Conservation (phyloP, 2,888 invertebrate genomes). For the Electrophaes corylata region DNA sequence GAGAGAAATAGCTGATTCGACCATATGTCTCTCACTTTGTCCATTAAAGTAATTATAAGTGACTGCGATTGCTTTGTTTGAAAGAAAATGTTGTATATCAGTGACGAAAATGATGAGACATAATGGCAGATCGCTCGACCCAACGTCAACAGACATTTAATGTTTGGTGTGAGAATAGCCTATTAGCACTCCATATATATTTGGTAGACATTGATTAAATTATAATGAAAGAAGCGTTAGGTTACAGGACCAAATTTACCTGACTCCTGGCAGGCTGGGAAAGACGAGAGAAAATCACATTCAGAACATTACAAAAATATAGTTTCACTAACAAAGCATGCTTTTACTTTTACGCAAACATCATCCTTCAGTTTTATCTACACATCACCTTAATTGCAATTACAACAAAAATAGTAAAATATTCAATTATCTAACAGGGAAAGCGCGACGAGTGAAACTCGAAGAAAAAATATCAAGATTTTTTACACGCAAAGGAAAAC, state of each 20-base stretch:
- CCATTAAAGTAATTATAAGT: no score
- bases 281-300: constrained; percentile 84
- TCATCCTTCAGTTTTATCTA: constrained; percentile 57
- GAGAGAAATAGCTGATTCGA: no score
- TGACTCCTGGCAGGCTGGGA: constrained; percentile 85
- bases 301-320: constrained; percentile 79
- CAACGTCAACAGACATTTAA: no score
- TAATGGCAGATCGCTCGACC: no score
- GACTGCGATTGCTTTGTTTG: no score
- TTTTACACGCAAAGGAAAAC: constrained; percentile 80
- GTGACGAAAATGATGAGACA: no score
- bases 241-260: constrained; percentile 65
- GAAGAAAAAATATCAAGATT: constrained; percentile 77
- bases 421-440: constrained; percentile 72
- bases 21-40: no score
- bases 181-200: no score
- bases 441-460: constrained; percentile 76
- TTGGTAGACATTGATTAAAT: no score
- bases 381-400: constrained; percentile 68
- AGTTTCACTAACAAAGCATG: constrained; percentile 76
- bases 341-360: constrained; percentile 57
- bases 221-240: constrained; percentile 44
- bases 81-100: no score
- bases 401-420: constrained; percentile 71
- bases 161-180: no score